Percentiles rank a stretch among this genome's conserved stretches.
These are phyloP conservation scores for Campaea margaritaria DNA, from an alignment of 2,888 invertebrate genomes.

Conservation along the genomic window DNA sequence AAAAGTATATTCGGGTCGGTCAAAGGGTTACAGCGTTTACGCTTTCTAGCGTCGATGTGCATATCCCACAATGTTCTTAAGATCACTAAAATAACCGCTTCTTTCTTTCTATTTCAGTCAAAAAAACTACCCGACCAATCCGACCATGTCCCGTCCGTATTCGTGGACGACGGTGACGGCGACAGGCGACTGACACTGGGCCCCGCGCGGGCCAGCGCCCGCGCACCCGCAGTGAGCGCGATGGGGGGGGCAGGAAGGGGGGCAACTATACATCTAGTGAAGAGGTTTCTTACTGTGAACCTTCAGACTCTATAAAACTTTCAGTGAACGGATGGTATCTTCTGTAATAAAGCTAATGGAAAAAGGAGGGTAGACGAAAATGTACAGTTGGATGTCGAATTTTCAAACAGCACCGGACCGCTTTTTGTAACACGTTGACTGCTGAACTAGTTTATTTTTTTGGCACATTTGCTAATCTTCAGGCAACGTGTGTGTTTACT, in stretches of 20 bases:
- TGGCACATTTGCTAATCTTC: too few relatives aligned
- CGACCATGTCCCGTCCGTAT: too few relatives aligned
- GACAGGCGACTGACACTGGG: conserved; percentile 87
- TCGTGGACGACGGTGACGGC: conserved; percentile 88
- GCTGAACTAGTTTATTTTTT: too few relatives aligned
- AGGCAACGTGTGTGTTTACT: too few relatives aligned
- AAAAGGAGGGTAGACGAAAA: conserved; percentile 12
- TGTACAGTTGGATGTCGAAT: conserved; percentile 20
- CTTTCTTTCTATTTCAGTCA: conserved; percentile 78
- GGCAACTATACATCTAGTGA: neutral
- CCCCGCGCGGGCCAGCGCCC: conserved; percentile 83
- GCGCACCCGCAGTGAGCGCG: conserved; percentile 71
- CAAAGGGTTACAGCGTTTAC: too few relatives aligned
- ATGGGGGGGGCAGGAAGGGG: conserved; percentile 37
- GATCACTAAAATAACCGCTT: conserved; percentile 34
- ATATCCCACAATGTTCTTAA: neutral
- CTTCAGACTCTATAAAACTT: neutral
- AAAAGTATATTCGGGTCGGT: too few relatives aligned
- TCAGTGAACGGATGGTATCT: neutral
- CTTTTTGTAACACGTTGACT: too few relatives aligned
- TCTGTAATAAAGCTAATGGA: conserved; percentile 1
- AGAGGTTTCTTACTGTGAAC: conserved; percentile 12
- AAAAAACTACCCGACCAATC: conserved; percentile 85
- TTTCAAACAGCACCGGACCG: too few relatives aligned
- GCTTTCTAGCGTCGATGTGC: too few relatives aligned